Evolutionary conservation across 2,113 vertebrate genomes (phyloP).

Genomic region (Tonatia bakeri): DNA sequence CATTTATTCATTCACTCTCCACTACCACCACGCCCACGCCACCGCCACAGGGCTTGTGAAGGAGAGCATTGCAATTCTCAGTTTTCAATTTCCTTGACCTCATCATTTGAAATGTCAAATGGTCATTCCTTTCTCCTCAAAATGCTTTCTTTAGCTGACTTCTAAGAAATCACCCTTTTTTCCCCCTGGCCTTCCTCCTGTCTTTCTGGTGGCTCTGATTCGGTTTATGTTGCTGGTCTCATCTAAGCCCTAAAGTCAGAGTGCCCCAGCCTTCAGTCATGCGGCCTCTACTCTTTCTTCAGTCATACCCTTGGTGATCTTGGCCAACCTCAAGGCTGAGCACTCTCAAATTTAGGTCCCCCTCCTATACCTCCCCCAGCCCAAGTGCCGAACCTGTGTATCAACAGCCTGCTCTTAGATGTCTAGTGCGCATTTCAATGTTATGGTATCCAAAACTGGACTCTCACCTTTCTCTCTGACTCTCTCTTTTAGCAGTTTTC

Average conservation of each 20-base stretch:
- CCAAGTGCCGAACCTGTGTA: not conserved
- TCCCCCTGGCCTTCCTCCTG: not conserved
- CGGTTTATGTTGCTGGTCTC: not conserved
- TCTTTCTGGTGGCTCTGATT: not conserved
- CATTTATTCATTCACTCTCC: not conserved
- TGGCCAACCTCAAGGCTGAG: not conserved
- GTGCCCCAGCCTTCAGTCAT: not conserved
- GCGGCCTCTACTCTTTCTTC: not conserved
- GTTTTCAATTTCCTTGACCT: not conserved
- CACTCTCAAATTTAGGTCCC: not conserved
- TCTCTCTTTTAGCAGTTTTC: not conserved
- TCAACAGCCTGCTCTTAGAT: not conserved
- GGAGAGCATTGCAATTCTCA: not conserved
- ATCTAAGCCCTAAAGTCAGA: not conserved
- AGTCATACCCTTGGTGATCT: not conserved
- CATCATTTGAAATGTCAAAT: not conserved
- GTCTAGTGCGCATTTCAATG: not conserved
- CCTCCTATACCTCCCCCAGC: not conserved
- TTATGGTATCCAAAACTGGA: not conserved
- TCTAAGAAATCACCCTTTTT: not conserved
- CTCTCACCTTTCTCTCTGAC: not conserved
- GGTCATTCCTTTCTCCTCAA: not conserved
- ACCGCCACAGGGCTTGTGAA: not conserved
- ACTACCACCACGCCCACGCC: not conserved
- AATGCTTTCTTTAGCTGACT: not conserved